Base-by-base conservation (phyloP, 1,140 invertebrate species). In the Paramacrobiotus metropolitanus region DNA sequence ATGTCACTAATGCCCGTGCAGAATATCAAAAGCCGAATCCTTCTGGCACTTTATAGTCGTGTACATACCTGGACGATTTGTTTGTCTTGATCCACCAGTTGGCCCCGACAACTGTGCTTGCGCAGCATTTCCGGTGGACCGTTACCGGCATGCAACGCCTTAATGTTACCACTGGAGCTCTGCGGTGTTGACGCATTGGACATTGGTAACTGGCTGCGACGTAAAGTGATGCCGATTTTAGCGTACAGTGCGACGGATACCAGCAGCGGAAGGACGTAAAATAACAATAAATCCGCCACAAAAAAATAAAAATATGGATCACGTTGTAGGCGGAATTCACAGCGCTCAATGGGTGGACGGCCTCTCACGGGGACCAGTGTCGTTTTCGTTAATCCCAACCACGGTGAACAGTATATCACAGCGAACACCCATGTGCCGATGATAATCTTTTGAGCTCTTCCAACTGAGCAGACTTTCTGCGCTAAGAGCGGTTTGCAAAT, bases 401-500 rank as follows among this genome's bases (percentile, higher is more conserved):
- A 79, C 1, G 78, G 77, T 1, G 68, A 70, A 62, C 75, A 77
- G 68, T 79, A 79, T 59, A 72, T 62, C 18, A 73, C 67, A 0
- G 79, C 77, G 65, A 81, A 79, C 2, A 76, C 65, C 80, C 80
- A 81, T 20, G 80, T 75, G 3, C 67, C 68, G 1, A 67, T 65
- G n/a, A 78, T 79, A 60, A 80, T 80, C 63, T 73, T 71, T 66
- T 79, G 78, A 34, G 79, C 79, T 24, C 79, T 66, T 60, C 70
- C 70, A 15, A 79, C 75, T 1, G 78, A 79, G 68, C 79, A 80
- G 59, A 80, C 67, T 29, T 72, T 72, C 63, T 77, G 76, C 2
- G 79, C 79, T 64, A 73, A 71, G 70, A 80, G 75, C 1, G 78
- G 79, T 66, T 79, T 74, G 63, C 78, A 80, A 34, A 80, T 80